phyloP scores from a whole-genome alignment of 2,888 invertebrate genomes.

The Protodeltote pygarga region DNA sequence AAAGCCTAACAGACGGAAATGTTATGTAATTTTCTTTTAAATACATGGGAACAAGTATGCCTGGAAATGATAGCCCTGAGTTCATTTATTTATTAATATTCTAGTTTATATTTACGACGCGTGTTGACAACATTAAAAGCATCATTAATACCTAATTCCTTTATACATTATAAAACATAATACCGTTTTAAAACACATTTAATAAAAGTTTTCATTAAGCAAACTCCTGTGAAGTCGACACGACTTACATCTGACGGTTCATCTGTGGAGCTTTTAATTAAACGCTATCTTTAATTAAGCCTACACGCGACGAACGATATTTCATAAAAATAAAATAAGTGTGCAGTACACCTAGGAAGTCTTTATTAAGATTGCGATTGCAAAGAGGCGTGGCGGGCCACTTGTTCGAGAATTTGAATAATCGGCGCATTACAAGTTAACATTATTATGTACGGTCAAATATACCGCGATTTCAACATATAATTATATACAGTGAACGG shows the following conservation, averaged over 20 bases:
- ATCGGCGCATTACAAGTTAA: constrained; percentile 74
- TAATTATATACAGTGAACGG: constrained; percentile 59
- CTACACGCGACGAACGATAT: constrained; percentile 67
- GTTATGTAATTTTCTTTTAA: constrained; percentile 14
- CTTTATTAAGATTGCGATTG: constrained; percentile 85
- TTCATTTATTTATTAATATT: constrained; percentile 10
- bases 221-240: constrained; percentile 36
- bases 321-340: constrained; percentile 78
- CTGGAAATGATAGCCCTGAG: constrained; percentile 4
- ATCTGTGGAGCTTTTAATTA: constrained; percentile 78
- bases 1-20: constrained; percentile 27
- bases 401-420: constrained; percentile 83
- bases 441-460: constrained; percentile 69
- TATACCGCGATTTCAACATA: constrained; percentile 62
- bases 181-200: constrained; percentile 27
- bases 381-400: constrained; percentile 78
- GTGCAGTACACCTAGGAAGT: constrained; percentile 81
- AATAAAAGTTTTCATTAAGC: constrained; percentile 27
- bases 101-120: constrained; percentile 31
- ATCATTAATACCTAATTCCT: constrained; percentile 19
- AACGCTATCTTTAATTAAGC: constrained; percentile 81
- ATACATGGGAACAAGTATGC: constrained; percentile 7
- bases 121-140: constrained; percentile 34
- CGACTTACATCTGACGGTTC: constrained; percentile 46
- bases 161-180: constrained; percentile 28